Evolutionary conservation across 2,888 invertebrate genomes (phyloP), one percentile per base, ranked within the genome.

Genomic region (Coecobrya sp.): DNA sequence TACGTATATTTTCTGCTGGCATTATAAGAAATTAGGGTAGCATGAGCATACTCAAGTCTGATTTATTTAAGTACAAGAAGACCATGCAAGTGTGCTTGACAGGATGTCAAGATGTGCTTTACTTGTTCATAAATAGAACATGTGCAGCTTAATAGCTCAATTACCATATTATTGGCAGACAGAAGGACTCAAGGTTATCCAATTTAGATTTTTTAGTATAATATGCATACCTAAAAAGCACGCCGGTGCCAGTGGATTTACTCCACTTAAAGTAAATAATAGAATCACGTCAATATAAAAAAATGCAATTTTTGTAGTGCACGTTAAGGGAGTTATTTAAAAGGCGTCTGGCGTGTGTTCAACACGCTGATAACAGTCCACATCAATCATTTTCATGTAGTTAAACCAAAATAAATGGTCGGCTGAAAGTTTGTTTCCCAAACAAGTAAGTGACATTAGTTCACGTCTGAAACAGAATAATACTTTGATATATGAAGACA

Each of bases 331-430:
- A 79, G 79, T 22, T 25, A 55, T 36, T 8, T 13, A 70, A 70
- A 11, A 79, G 79, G 79, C 79, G 79, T 52, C 25, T 52, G n/a
- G 16, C 52, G 16, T 3, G n/a, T n/a, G n/a, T n/a, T n/a, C n/a
- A n/a, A 55, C n/a, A 79, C 55, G 52, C 16, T 62, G 62, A 25
- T 79, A 79, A 87, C 70, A 62, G 59, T 76, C n/a, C n/a, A 25
- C n/a, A 86, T 86, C 87, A 79, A 87, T 87, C 79, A 79, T 79
- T 42, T 68, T 65, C 68, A 85, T 85, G 19, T 68, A 68, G 27
- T 85, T 49, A 68, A 22, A 22, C 25, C 73, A 25, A 49, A 76
- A 22, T 25, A 76, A 76, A 22, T 25, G 49, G 13, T 2, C 25
- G 3, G 7, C 5, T 55, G 19, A 19, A 55, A 19, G 49, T 49